phyloP scores from a whole-genome alignment of 2,888 invertebrate species.

The Myathropa florea region DNA sequence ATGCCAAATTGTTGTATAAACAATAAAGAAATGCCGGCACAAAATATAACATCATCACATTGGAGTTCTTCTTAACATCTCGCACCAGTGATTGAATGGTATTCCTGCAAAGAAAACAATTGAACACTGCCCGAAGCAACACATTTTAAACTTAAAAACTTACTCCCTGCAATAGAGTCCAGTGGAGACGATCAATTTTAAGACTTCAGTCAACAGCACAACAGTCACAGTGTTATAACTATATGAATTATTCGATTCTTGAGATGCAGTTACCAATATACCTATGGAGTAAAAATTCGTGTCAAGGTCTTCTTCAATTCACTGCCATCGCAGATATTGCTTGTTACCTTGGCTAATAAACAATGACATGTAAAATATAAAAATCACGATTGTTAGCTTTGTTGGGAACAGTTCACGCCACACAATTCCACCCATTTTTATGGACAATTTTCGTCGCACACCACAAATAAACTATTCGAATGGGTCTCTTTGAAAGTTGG shows the following conservation, averaged over 20 bases:
- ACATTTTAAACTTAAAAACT: constrained; percentile 75
- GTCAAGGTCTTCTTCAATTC: constrained; percentile 28
- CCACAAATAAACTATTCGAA: not conserved
- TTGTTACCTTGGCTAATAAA: constrained; percentile 94
- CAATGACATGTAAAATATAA: constrained; percentile 91
- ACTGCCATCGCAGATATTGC: not conserved
- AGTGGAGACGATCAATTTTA: constrained; percentile 89
- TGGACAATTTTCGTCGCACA: not conserved
- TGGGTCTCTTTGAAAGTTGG: not conserved
- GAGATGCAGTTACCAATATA: constrained; percentile 94
- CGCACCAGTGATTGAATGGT: constrained; percentile 74
- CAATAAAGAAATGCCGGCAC: constrained; percentile 95
- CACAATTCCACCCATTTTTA: constrained; percentile 75
- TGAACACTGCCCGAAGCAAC: not conserved
- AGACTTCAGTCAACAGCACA: constrained; percentile 92
- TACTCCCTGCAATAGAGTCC: constrained; percentile 87
- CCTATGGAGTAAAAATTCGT: constrained; percentile 83
- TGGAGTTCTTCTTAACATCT: constrained; percentile 83
- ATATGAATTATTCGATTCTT: constrained; percentile 89
- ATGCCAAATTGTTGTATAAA: constrained; percentile 96
- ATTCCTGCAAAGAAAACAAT: constrained; percentile 71
- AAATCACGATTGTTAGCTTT: constrained; percentile 89
- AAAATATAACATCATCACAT: constrained; percentile 90
- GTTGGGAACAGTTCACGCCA: constrained; percentile 91
- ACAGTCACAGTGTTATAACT: constrained; percentile 93